These are phyloP conservation scores for Cnemophilus loriae DNA, from an alignment of 2,113 vertebrate species.

Conservation along the genomic window DNA sequence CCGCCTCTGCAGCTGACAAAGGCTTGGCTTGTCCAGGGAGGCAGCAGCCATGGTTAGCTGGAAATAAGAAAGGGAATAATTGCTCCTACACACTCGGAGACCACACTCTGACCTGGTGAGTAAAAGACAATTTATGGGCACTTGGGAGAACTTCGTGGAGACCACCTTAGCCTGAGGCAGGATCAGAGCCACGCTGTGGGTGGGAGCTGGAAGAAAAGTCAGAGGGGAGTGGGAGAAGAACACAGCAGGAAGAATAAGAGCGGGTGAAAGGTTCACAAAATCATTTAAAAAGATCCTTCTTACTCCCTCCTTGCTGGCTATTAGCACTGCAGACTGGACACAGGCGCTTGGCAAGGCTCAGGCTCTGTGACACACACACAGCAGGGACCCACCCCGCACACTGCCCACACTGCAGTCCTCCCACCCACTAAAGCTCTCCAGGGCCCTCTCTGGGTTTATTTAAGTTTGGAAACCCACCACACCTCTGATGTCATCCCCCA, in stretches of 20 bases:
- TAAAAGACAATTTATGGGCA: background rate
- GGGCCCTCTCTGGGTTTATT: background rate
- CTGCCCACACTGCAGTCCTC: background rate
- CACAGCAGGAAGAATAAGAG: background rate
- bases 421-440: slow-evolving; percentile 28
- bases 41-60: background rate
- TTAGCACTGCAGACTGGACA: background rate
- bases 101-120: background rate
- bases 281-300: background rate
- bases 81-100: background rate
- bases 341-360: background rate
- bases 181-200: background rate
- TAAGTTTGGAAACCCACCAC: slow-evolving; percentile 38
- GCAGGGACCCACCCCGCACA: background rate
- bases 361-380: background rate
- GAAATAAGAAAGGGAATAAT: background rate
- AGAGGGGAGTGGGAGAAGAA: background rate
- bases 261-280: background rate
- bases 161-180: background rate
- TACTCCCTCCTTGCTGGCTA: background rate
- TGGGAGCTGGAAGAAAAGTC: background rate
- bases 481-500: slow-evolving; percentile 29
- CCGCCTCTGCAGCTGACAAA: background rate
- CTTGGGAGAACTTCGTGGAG: background rate
- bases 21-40: background rate